These are phyloP conservation scores for Stylophora pistillata DNA, from an alignment of 64 coral and sea anemone genomes.

Conservation along the genomic window DNA sequence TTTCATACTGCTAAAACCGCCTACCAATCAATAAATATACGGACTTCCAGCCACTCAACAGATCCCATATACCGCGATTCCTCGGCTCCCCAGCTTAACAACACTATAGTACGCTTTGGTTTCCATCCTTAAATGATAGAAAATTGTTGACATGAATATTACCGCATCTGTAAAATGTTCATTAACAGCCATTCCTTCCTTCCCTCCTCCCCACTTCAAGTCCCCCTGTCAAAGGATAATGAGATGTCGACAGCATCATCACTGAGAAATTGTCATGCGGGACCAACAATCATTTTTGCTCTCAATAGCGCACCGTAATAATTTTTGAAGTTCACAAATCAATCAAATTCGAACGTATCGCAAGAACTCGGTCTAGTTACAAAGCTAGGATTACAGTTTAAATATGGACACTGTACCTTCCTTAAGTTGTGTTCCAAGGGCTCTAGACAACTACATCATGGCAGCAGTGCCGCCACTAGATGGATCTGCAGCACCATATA, in stretches of 20 bases:
- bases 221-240: too few relatives aligned
- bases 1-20: too few relatives aligned
- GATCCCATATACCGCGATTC: slow-evolving; percentile 88
- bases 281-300: slow-evolving; percentile 84
- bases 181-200: too few relatives aligned
- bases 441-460: slow-evolving; percentile 85
- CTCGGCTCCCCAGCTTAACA: slow-evolving; percentile 97
- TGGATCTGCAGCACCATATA: slow-evolving; percentile 79
- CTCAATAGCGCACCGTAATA: too few relatives aligned
- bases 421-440: slow-evolving; percentile 67
- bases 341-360: too few relatives aligned
- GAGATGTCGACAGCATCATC: too few relatives aligned
- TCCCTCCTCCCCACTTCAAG: too few relatives aligned
- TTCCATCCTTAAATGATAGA: slow-evolving; percentile 64
- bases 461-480: slow-evolving; percentile 84
- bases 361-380: neutral
- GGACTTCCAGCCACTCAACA: slow-evolving; percentile 83
- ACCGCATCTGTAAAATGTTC: too few relatives aligned
- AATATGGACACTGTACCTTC: slow-evolving; percentile 17
- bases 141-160: too few relatives aligned
- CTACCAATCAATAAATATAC: too few relatives aligned
- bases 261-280: too few relatives aligned
- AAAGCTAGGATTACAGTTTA: neutral
- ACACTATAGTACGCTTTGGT: slow-evolving; percentile 78
- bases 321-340: neutral